phyloP scores from a whole-genome alignment of 2,888 invertebrate genomes.

The Petrolisthes cinctipes region DNA sequence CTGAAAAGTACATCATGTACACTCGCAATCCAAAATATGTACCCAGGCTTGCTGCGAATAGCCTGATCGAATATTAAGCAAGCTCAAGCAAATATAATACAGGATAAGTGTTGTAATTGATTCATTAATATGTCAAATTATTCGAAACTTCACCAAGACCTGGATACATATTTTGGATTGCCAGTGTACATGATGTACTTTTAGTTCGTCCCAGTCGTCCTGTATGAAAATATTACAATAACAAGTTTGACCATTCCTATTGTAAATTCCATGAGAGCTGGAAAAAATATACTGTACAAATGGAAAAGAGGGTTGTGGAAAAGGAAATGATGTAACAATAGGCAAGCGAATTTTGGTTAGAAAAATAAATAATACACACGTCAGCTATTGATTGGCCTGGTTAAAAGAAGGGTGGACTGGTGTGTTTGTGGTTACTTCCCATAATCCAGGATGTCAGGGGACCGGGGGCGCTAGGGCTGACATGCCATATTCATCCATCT shows the following conservation, averaged over 20 bases:
- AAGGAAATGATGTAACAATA: not conserved
- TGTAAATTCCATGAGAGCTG: constrained; percentile 8
- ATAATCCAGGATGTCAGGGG: constrained; percentile 45
- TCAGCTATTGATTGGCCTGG: not conserved
- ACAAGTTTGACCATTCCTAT: not conserved
- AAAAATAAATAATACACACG: not conserved
- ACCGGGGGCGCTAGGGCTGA: constrained; percentile 26
- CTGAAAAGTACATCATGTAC: too few relatives aligned
- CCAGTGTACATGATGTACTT: too few relatives aligned
- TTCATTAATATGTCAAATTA: too few relatives aligned
- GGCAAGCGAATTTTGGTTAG: not conserved
- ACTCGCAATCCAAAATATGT: too few relatives aligned
- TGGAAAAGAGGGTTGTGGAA: not conserved
- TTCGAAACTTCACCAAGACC: too few relatives aligned
- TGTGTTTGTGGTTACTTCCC: constrained; percentile 38
- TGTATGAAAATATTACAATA: not conserved
- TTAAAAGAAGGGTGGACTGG: not conserved
- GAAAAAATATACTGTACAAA: constrained; percentile 14
- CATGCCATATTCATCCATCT: constrained; percentile 47
- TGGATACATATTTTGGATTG: too few relatives aligned
- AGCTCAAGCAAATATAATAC: too few relatives aligned
- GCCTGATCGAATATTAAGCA: too few relatives aligned
- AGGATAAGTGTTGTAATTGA: too few relatives aligned
- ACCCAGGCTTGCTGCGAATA: too few relatives aligned
- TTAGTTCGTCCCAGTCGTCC: not conserved